Conservation (phyloP, 2,113 vertebrate genomes). For the Ovis canadensis region DNA sequence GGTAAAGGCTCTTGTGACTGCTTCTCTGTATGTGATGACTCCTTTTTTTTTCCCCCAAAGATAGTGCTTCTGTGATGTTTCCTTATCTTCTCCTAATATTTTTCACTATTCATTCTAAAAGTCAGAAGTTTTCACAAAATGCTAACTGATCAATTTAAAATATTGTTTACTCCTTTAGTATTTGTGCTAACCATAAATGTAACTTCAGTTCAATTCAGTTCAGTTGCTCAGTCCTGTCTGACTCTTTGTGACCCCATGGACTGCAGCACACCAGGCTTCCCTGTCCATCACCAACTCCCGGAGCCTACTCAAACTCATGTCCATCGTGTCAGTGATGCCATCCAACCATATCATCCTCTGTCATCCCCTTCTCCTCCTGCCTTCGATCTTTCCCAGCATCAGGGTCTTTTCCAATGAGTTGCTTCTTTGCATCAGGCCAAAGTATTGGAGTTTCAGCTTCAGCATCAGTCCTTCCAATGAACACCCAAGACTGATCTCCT, state of each 20-base stretch:
- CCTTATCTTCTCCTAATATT: neutral
- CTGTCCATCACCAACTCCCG: neutral
- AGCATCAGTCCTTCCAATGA: neutral
- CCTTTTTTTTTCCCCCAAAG: no score
- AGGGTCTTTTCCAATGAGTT: neutral
- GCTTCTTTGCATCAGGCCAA: neutral
- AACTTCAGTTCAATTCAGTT: neutral
- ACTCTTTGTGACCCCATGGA: neutral
- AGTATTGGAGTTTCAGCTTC: neutral
- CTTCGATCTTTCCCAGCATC: neutral
- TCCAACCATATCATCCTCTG: neutral
- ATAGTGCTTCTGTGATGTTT: conserved; percentile 1
- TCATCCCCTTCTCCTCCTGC: neutral
- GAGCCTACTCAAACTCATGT: neutral
- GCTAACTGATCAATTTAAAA: neutral
- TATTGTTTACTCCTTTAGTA: neutral
- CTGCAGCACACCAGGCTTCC: neutral
- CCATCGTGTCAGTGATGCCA: neutral
- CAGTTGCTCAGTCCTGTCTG: neutral
- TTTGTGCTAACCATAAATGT: neutral
- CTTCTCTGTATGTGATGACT: neutral
- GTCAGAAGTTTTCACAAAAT: neutral
- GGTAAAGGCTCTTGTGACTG: neutral
- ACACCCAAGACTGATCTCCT: neutral
- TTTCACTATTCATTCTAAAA: conserved; percentile 31